A percentile compares a stretch with the other conserved stretches of the same genome.
These are phyloP conservation scores for Erebia epiphron DNA, from an alignment of 2,888 invertebrate species.

Conservation along the genomic window DNA sequence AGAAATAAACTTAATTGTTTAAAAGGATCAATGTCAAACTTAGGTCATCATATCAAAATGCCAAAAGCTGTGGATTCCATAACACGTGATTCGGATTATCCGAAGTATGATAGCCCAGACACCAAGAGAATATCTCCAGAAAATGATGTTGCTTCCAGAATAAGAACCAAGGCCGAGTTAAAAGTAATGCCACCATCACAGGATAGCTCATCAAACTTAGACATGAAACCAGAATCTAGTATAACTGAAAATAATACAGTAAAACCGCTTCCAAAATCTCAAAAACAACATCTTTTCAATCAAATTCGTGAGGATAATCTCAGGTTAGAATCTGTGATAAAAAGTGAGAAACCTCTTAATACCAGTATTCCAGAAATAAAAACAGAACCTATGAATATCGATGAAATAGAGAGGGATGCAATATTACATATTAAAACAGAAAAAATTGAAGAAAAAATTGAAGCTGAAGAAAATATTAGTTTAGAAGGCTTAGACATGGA, in stretches of 20 bases:
- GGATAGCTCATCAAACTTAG: constrained; percentile 56
- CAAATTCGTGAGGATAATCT: constrained; percentile 75
- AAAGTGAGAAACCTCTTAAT: constrained; percentile 83
- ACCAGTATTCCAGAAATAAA: constrained; percentile 82
- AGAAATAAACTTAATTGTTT: constrained; percentile 46
- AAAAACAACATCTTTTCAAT: constrained; percentile 74
- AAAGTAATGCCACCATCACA: constrained; percentile 83
- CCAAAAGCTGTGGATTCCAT: constrained; percentile 87
- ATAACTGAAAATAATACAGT: constrained; percentile 52
- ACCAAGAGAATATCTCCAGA: constrained; percentile 69
- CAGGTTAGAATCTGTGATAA: constrained; percentile 81
- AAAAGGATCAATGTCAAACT: constrained; percentile 49
- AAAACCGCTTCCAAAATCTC: constrained; percentile 70
- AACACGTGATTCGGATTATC: constrained; percentile 75
- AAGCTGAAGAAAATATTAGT: constrained; percentile 40
- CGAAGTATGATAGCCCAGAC: constrained; percentile 58
- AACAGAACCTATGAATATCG: constrained; percentile 86
- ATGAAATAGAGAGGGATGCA: constrained; percentile 84
- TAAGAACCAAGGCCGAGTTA: constrained; percentile 93
- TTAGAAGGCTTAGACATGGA: constrained; percentile 64
- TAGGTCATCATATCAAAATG: constrained; percentile 83
- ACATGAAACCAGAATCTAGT: constrained; percentile 47
- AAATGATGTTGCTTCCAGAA: constrained; percentile 86
- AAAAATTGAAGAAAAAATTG: constrained; percentile 54
- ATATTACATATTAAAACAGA: constrained; percentile 71